A percentile compares a stretch with the other conserved stretches of the same genome.
Evolutionary conservation across 2,113 vertebrate species (phyloP).

Genomic region (Prinia subflava): DNA sequence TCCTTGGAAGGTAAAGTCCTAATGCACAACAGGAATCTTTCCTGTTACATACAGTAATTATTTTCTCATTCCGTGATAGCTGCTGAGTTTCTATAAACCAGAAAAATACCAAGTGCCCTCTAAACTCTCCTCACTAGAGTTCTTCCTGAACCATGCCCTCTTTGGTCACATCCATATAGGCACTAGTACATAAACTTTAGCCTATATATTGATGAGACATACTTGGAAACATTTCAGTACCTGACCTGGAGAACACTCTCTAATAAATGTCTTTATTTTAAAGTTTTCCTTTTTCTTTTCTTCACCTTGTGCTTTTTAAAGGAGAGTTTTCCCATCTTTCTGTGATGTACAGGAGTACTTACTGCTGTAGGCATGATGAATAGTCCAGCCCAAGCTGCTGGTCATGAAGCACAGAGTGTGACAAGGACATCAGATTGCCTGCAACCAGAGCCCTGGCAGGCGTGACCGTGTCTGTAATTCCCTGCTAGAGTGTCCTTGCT

Average conservation of each 20-base stretch:
- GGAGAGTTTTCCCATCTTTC: not conserved
- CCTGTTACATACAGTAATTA: not conserved
- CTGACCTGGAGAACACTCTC: not conserved
- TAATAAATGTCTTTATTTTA: not conserved
- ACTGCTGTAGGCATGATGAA: not conserved
- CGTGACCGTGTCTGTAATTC: not conserved
- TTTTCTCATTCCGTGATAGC: not conserved
- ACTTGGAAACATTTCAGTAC: not conserved
- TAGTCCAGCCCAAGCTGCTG: not conserved
- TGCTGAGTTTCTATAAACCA: not conserved
- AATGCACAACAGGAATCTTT: not conserved
- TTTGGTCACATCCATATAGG: not conserved
- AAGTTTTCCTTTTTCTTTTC: not conserved
- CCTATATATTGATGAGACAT: not conserved
- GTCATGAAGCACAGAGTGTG: not conserved
- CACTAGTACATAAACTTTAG: not conserved
- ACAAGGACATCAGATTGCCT: slow-evolving; percentile 16
- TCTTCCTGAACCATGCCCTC: not conserved
- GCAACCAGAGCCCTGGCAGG: not conserved
- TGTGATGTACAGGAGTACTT: not conserved
- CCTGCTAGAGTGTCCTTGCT: not conserved
- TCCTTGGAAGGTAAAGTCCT: not conserved
- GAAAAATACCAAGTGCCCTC: not conserved
- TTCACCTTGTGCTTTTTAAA: not conserved
- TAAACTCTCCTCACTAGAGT: not conserved